Evolutionary conservation across 1,140 invertebrate species (phyloP), one percentile per base, ranked within the genome.

Genomic region (Tyrophagus putrescentiae): DNA sequence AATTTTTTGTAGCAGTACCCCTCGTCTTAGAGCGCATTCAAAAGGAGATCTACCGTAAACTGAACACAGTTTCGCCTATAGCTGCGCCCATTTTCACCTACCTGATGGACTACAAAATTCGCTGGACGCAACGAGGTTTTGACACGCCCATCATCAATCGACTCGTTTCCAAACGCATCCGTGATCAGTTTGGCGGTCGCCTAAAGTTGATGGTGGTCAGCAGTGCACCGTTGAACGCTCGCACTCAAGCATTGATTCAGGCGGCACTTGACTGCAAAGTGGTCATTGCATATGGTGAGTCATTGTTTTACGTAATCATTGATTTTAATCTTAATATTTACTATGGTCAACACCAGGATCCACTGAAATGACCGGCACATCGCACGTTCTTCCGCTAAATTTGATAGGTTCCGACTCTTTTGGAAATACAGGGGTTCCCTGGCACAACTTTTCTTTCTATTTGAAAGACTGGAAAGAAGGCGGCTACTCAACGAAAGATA

Each of bases 181-280:
- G 80, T 36, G 77, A 80, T 64, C 74, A 86, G 60, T 78, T 98
- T 64, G 93, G 94, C 45, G 91, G 93, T 4, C 76, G 79, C 33
- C 75, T 97, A 33, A 78, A 90, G 27, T 73, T 91, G 54, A 84
- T 97, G 70, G 78, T 96, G 60, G 81, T 80, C 18, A 94, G 94
- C 59, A 91, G 93, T 62, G 94, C 94, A 34, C 92, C 93, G 21
- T 76, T 98, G 0, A 87, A 87, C n/a, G 81, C 87, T 2, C 89
- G 96, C 68, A 96, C 93, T 9, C 93, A 98, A 69, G 80, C 84
- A 67, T 92, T 96, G 71, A 87, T 96, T 66, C 85, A 91, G 71
- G 81, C 87, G 60, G 94, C 90, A 70, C 78, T 98, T 27, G 94
- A 90, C 70, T 82, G 85, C 48, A 83, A 84, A 48, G 80, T 98